Evolutionary conservation across 92 coral and sea anemone genomes (phyloP), one percentile per base, ranked within the genome.

Genomic region (Isaurus tuberculatus): DNA sequence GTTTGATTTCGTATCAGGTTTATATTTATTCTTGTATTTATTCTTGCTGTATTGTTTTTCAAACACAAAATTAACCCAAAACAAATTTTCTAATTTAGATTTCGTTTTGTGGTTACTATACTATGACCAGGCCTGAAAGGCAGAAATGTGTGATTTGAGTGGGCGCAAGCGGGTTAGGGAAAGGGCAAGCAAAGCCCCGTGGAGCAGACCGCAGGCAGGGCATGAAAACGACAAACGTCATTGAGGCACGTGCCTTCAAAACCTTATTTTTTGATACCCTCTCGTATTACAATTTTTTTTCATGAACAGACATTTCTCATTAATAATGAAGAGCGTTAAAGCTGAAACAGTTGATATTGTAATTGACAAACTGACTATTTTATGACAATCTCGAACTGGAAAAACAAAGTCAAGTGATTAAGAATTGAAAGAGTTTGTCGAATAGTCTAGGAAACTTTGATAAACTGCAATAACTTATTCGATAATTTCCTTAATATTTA

Each of bases 151-250:
- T 20, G 14, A 11, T 74, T 46, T 7, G 29, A 25, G 63, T 53
- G 26, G 73, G 66, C 49, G 27, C n/a, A n/a, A n/a, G n/a, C n/a
- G n/a, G n/a, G n/a, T n/a, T n/a, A n/a, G n/a, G n/a, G n/a, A n/a
- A n/a, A n/a, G n/a, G n/a, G n/a, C n/a, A 29, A 65, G 80, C 64
- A 73, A 73, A 73, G 80, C 80, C 80, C 80, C 80, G 64, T 37
- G 43, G 4, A 7, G 46, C n/a, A n/a, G n/a, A n/a, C n/a, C n/a
- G 9, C 46, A 40, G 80, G 17, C 44, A 16, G 8, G 19, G 51
- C 48, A 19, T 29, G 2, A 32, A 33, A 0, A 11, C 69, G n/a
- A 32, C 44, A 58, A 77, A 77, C 82, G 70, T 77, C 82, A 77
- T 58, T 34, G 8, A 23, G 70, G 51, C 82, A 77, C 82, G 82